Evolutionary conservation across 1,140 invertebrate species (phyloP).

Genomic region (Pseudomyrmex flavicornis): DNA sequence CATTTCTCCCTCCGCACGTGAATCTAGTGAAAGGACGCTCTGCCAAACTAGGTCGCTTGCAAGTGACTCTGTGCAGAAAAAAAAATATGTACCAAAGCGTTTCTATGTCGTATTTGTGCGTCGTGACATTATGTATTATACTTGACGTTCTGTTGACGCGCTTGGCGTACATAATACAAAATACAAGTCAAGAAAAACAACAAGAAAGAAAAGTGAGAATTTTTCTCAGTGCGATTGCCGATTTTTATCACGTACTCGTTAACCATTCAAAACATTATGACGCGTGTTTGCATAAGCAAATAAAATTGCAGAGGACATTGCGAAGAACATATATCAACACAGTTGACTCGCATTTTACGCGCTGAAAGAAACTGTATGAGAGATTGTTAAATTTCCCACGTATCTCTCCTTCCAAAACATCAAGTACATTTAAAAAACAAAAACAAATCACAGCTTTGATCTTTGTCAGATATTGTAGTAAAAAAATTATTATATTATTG

Average conservation of each 20-base stretch:
- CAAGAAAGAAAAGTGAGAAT: not conserved
- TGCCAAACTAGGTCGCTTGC: slow-evolving; percentile 11
- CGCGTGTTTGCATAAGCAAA: not conserved
- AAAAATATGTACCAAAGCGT: not conserved
- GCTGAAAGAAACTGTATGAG: not conserved
- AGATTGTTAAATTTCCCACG: not conserved
- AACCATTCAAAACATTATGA: not conserved
- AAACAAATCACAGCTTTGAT: not conserved
- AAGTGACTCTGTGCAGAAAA: not conserved
- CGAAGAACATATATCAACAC: not conserved
- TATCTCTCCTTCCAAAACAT: not conserved
- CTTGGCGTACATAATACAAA: not conserved
- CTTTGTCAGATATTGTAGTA: too few relatives aligned
- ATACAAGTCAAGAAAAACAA: not conserved
- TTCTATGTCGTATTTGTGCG: not conserved
- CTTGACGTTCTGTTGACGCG: not conserved
- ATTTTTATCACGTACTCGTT: slow-evolving; percentile 6
- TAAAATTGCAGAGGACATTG: not conserved
- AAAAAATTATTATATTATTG: too few relatives aligned
- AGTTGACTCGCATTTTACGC: not conserved
- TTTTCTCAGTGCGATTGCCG: not conserved
- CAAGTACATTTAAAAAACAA: not conserved
- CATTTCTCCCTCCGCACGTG: not conserved
- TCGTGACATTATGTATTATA: not conserved
- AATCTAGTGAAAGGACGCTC: slow-evolving; percentile 30